A percentile compares a stretch with the other conserved stretches of the same genome.
phyloP scores from a whole-genome alignment of 2,113 vertebrate species.

The Cyanistes caeruleus region DNA sequence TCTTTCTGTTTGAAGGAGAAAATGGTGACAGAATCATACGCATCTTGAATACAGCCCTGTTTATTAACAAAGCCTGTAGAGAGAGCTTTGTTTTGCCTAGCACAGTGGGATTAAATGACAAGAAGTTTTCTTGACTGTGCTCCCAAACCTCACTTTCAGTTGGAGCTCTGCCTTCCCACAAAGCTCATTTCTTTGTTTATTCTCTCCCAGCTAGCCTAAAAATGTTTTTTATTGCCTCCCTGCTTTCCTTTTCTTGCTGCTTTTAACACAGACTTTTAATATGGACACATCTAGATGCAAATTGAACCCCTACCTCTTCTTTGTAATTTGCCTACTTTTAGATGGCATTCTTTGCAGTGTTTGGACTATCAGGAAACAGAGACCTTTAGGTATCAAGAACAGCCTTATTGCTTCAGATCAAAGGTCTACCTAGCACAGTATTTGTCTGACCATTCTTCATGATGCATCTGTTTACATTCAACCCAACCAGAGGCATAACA shows the following conservation, averaged over 20 bases:
- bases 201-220: neutral
- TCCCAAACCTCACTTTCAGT: conserved; percentile 42
- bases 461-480: neutral
- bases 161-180: neutral
- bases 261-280: neutral
- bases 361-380: neutral
- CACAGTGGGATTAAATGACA: conserved; percentile 34
- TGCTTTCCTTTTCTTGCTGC: neutral
- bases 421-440: neutral
- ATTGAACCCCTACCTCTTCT: neutral
- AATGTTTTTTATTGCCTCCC: neutral
- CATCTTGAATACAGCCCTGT: neutral
- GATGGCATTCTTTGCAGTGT: neutral
- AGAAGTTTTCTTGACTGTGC: neutral
- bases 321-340: neutral
- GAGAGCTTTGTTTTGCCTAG: conserved; percentile 21
- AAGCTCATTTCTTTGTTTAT: conserved; percentile 1
- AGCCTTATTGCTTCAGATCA: neutral
- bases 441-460: neutral
- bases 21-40: neutral
- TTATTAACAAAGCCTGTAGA: conserved; percentile 25
- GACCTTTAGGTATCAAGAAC: neutral
- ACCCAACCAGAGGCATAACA: neutral
- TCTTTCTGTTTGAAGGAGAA: neutral
- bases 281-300: neutral